Evolutionary conservation across 2,888 invertebrate species (phyloP).

Genomic region (Pachycephus smyrnensis): DNA sequence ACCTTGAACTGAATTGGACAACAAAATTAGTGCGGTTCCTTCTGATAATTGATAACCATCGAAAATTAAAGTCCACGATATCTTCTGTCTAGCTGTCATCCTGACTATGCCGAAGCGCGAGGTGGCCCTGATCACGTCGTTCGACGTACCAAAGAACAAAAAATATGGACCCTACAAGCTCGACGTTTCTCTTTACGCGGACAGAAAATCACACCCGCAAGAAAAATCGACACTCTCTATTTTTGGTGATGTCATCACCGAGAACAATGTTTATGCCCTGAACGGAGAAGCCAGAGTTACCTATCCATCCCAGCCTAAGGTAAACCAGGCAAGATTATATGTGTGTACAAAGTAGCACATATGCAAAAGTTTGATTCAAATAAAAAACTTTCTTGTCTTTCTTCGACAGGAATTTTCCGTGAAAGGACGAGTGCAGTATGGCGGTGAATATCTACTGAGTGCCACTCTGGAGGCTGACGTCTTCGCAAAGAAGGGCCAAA

Average conservation of each 20-base stretch:
- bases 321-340: conserved; percentile 40
- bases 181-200: conserved; percentile 76
- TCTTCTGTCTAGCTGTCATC: conserved; percentile 68
- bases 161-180: conserved; percentile 73
- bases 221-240: conserved; percentile 74
- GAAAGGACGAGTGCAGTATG: conserved; percentile 66
- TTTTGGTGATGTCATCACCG: conserved; percentile 69
- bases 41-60: too few relatives aligned
- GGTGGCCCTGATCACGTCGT: conserved; percentile 72
- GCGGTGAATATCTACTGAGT: conserved; percentile 61
- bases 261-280: conserved; percentile 68
- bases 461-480: conserved; percentile 71
- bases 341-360: conserved; percentile 9
- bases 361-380: not conserved
- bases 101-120: conserved; percentile 78
- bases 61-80: too few relatives aligned
- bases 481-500: conserved; percentile 72
- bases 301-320: conserved; percentile 77
- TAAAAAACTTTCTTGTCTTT: too few relatives aligned
- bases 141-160: conserved; percentile 58
- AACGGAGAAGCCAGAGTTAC: conserved; percentile 74
- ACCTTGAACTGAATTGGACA: too few relatives aligned
- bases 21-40: too few relatives aligned
- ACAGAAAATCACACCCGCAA: conserved; percentile 79
- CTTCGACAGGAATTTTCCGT: conserved; percentile 65